These are phyloP conservation scores for Chiroxiphia lanceolata DNA, from an alignment of 2,797 vertebrate species.

Conservation along the genomic window DNA sequence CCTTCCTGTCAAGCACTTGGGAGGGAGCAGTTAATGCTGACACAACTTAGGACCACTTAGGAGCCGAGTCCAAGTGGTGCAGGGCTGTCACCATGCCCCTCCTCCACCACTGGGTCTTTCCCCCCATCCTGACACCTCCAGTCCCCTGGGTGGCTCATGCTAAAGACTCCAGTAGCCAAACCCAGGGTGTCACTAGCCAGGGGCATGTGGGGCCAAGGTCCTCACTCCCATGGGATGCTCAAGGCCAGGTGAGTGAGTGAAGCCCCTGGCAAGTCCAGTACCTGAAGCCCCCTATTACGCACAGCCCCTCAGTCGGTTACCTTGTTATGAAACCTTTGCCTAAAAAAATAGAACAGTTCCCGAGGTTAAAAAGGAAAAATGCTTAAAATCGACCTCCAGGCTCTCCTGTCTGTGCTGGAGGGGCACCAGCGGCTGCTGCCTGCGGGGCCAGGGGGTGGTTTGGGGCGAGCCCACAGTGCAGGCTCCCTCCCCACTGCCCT, in stretches of 20 bases:
- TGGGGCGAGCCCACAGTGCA: rapidly evolving
- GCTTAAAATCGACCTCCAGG: not conserved
- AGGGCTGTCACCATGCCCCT: not conserved
- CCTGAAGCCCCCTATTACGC: not conserved
- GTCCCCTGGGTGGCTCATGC: rapidly evolving
- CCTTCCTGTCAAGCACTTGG: not conserved
- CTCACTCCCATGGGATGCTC: rapidly evolving
- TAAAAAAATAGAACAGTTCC: slow-evolving; percentile 19
- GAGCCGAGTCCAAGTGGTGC: rapidly evolving
- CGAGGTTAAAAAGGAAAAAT: slow-evolving; percentile 1
- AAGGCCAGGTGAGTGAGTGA: not conserved
- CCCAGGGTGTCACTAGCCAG: not conserved
- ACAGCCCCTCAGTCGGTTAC: not conserved
- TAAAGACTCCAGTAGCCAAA: not conserved
- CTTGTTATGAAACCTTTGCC: not conserved
- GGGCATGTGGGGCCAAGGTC: not conserved
- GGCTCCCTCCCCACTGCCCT: not conserved
- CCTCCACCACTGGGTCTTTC: not conserved
- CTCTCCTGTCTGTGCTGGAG: not conserved
- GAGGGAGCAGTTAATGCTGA: not conserved
- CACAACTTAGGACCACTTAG: not conserved
- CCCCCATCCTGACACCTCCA: not conserved
- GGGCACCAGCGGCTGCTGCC: not conserved
- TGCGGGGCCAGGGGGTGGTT: not conserved
- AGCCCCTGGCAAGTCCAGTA: rapidly evolving